phyloP scores from a whole-genome alignment of 2,797 vertebrate species.

The Calcarius lapponicus region DNA sequence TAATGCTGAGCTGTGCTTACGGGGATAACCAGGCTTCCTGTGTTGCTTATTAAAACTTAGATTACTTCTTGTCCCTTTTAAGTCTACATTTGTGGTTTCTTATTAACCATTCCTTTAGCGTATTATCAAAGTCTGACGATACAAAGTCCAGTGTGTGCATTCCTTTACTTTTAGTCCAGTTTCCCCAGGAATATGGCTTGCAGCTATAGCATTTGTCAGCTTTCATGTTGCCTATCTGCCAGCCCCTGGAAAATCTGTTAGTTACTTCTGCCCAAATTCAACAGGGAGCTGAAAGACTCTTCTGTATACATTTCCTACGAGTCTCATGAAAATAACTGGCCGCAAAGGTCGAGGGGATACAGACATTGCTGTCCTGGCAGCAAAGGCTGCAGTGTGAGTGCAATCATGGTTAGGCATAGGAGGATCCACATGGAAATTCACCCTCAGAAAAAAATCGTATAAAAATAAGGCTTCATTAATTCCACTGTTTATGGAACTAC shows the following conservation, averaged over 20 bases:
- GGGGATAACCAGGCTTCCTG: background rate
- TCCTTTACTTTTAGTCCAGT: constrained; percentile 22
- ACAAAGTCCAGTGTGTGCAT: constrained; percentile 29
- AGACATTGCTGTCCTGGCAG: background rate
- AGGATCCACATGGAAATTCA: background rate
- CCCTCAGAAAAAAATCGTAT: background rate
- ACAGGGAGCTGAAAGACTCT: background rate
- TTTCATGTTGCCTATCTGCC: background rate
- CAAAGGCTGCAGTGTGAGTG: background rate
- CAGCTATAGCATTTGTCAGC: background rate
- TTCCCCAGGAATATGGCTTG: background rate
- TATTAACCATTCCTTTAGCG: constrained; percentile 33
- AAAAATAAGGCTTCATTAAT: background rate
- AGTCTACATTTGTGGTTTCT: constrained; percentile 27
- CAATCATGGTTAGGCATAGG: background rate
- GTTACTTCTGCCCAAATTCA: background rate
- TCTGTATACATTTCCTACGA: background rate
- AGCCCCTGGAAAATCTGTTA: background rate
- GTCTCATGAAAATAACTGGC: background rate
- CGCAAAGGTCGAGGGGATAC: background rate
- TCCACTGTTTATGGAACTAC: background rate
- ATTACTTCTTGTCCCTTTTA: constrained; percentile 40
- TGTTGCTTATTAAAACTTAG: constrained; percentile 40
- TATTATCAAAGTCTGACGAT: constrained; percentile 40
- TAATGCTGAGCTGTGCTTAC: background rate